Evolutionary conservation across 2,797 vertebrate genomes (phyloP).

Genomic region (Scleropages formosus): DNA sequence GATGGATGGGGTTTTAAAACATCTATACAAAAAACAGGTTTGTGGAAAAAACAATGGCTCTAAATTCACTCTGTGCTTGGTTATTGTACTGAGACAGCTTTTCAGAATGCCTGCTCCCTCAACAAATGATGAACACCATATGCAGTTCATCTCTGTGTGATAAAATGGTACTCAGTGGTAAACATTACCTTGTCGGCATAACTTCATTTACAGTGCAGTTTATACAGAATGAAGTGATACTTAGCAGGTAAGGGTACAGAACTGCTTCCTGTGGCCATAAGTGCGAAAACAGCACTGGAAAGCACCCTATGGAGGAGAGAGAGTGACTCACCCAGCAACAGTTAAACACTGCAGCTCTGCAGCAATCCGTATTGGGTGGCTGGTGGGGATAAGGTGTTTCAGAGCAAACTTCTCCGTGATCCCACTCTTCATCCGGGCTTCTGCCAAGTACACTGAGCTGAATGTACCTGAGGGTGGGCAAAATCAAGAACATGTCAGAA

Average conservation of each 20-base stretch:
- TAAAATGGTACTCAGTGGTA: no score
- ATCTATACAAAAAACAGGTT: no score
- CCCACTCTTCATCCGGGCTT: constrained; percentile 77
- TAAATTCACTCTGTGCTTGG: no score
- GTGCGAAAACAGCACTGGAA: not conserved
- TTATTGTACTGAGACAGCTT: no score
- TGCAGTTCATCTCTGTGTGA: no score
- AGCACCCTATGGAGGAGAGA: not conserved
- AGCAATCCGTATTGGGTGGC: constrained; percentile 90
- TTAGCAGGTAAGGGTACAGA: not conserved
- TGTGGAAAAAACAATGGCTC: no score
- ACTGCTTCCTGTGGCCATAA: not conserved
- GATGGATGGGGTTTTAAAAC: no score
- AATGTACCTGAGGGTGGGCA: constrained; percentile 79
- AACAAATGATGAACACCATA: no score
- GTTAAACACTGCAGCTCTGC: constrained; percentile 96
- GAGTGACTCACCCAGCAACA: constrained; percentile 78
- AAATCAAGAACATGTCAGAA: not conserved
- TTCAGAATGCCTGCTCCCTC: no score
- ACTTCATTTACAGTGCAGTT: not conserved
- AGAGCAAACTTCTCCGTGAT: constrained; percentile 85
- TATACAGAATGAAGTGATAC: not conserved
- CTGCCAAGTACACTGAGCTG: constrained; percentile 94
- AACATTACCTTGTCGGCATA: not conserved
- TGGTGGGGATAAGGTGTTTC: constrained; percentile 95